These are phyloP conservation scores for Biston stratarius DNA, from an alignment of 2,888 invertebrate genomes.

Conservation along the genomic window DNA sequence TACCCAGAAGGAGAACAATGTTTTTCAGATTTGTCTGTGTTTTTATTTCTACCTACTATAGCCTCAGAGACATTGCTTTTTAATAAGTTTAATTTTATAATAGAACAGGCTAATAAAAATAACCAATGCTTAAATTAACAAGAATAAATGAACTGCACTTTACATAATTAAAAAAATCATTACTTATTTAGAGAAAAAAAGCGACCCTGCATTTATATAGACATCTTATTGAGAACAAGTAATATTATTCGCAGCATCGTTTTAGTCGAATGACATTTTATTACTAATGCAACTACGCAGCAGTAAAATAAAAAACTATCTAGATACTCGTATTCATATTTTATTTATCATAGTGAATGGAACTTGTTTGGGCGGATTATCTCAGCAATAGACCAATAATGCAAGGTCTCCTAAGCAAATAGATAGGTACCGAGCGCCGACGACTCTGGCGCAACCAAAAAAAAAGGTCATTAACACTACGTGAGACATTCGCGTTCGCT, in stretches of 20 bases:
- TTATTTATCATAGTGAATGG: conserved; percentile 12
- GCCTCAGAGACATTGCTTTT: no score
- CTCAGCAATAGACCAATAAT: conserved; percentile 27
- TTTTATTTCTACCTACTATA: no score
- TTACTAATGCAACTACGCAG: neutral
- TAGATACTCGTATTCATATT: neutral
- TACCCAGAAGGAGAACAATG: no score
- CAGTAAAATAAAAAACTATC: neutral
- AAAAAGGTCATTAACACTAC: conserved; percentile 85
- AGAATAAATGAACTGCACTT: no score
- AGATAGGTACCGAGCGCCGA: conserved; percentile 31
- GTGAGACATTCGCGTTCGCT: conserved; percentile 84
- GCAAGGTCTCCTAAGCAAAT: conserved; percentile 32
- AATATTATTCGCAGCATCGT: conserved; percentile 6
- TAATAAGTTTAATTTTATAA: no score
- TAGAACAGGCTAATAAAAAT: no score
- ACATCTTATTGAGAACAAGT: conserved; percentile 5
- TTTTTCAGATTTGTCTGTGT: no score
- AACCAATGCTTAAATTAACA: no score
- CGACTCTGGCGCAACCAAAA: conserved; percentile 79
- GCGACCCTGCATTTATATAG: neutral
- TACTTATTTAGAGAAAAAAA: no score
- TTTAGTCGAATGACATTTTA: conserved; percentile 1
- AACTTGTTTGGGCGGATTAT: conserved; percentile 16
- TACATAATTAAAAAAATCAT: neutral